Conservation (phyloP, 2,113 vertebrate genomes). For the Varanus salvator region DNA sequence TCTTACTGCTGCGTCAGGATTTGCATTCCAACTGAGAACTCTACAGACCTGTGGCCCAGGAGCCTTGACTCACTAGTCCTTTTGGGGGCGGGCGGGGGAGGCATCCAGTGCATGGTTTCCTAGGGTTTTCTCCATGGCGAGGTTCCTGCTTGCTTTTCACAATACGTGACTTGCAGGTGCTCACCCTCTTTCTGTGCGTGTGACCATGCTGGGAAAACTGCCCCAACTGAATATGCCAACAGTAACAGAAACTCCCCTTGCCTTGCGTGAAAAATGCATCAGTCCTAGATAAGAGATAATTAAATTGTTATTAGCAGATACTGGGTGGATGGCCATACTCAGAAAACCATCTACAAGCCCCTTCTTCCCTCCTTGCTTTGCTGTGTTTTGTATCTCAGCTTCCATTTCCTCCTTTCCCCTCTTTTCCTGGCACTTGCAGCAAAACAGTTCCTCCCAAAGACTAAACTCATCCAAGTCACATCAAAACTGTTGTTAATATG, state of each 20-base stretch:
- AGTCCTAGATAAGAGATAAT: not conserved
- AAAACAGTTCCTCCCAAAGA: constrained; percentile 61
- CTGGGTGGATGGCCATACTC: not conserved
- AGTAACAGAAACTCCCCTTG: not conserved
- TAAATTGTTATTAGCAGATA: not conserved
- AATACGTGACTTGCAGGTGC: too few relatives aligned
- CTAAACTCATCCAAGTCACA: constrained; percentile 67
- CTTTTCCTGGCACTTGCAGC: constrained; percentile 42
- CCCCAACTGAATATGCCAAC: not conserved
- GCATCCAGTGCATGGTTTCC: too few relatives aligned
- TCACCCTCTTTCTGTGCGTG: too few relatives aligned
- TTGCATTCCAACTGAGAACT: not conserved
- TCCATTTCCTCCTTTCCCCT: not conserved
- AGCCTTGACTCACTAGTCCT: not conserved
- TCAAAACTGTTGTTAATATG: constrained; percentile 68
- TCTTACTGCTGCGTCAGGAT: not conserved
- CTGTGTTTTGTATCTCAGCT: constrained; percentile 42
- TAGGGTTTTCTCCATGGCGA: too few relatives aligned
- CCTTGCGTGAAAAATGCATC: too few relatives aligned
- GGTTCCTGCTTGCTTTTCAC: too few relatives aligned
- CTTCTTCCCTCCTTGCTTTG: not conserved
- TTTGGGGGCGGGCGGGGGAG: too few relatives aligned
- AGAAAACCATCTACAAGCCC: constrained; percentile 8
- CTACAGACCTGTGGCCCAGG: not conserved
- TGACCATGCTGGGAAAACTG: too few relatives aligned